Evolutionary conservation across 2,113 vertebrate genomes (phyloP), one percentile per base, ranked within the genome.

Genomic region (Syngnathoides biaculeatus): DNA sequence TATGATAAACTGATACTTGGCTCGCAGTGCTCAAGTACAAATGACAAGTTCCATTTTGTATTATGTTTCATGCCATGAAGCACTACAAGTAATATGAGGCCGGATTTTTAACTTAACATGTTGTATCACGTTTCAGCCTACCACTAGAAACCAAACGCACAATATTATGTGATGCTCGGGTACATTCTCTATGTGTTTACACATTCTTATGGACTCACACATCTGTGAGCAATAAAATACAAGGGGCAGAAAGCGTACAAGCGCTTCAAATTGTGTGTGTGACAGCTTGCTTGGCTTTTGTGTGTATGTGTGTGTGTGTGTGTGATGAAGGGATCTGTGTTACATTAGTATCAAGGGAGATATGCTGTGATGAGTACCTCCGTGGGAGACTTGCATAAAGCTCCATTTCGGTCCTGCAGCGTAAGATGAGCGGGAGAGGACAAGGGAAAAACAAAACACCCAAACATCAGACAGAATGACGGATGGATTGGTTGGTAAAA

Each of bases 321-420:
- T 71, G 66, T 40, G 40, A 66, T 70, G 69, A 64, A 2, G 48
- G 63, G 69, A 65, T 76, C 80, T 86, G 79, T 80, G 86, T 84
- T 87, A 40, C 82, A 88, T 86, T 88, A 86, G 82, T 59, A 77
- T 80, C 74, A 59, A 71, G 83, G 77, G 66, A 88, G 75, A 86
- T 66, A 84, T 85, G 81, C 75, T 48, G 87, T 72, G 85, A 80
- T 78, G 87, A 83, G 84, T 83, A 93, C 92, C 92, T 93, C 91
- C 92, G 90, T 82, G 92, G 92, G 86, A 92, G 92, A 92, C 91
- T 92, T 88, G 92, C 92, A 91, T 93, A 93, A 87, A 93, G 91
- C 92, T 93, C 92, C 92, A 93, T 92, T 87, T 93, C 92, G 86
- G 92, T 90, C 89, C 92, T 93, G 90, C 87, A 90, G 90, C 84